phyloP scores from a whole-genome alignment of 2,888 invertebrate species.

The Lissocephala sabroskyi region DNA sequence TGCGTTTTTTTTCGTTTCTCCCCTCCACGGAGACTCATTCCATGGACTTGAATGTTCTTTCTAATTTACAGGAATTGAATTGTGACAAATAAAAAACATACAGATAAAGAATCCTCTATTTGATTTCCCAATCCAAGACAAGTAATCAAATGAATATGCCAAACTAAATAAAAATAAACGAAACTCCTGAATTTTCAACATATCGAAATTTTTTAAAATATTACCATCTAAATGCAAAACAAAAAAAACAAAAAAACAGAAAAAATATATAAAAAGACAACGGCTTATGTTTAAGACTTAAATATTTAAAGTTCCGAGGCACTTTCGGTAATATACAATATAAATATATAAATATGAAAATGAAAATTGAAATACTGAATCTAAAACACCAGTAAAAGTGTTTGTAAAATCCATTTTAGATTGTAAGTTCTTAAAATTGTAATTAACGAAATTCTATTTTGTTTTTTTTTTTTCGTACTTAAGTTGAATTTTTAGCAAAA shows the following conservation, averaged over 20 bases:
- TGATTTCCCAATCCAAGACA: background rate
- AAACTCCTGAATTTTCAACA: conserved; percentile 69
- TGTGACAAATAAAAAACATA: conserved; percentile 50
- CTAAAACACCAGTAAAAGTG: conserved; percentile 17
- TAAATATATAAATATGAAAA: conserved; percentile 5
- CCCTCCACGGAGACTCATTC: too few relatives aligned
- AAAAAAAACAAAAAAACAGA: conserved; percentile 17
- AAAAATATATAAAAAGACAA: conserved; percentile 6
- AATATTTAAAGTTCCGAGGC: background rate
- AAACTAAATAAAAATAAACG: conserved; percentile 45
- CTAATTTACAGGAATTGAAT: conserved; percentile 53
- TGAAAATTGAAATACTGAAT: background rate
- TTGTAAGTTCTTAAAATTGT: conserved; percentile 11
- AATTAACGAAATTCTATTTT: conserved; percentile 12
- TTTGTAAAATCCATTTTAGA: conserved; percentile 6
- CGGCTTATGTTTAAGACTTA: background rate
- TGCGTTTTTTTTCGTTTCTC: too few relatives aligned
- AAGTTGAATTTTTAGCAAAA: conserved; percentile 35
- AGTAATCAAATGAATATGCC: conserved; percentile 46
- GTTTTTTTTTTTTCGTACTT: conserved; percentile 35
- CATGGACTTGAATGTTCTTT: too few relatives aligned
- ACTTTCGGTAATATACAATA: background rate
- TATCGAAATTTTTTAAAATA: conserved; percentile 61
- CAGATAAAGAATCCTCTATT: conserved; percentile 2
- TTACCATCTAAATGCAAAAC: conserved; percentile 9